Evolutionary conservation across 2,888 invertebrate genomes (phyloP), one percentile per base, ranked within the genome.

Genomic region (Crioceris asparagi): DNA sequence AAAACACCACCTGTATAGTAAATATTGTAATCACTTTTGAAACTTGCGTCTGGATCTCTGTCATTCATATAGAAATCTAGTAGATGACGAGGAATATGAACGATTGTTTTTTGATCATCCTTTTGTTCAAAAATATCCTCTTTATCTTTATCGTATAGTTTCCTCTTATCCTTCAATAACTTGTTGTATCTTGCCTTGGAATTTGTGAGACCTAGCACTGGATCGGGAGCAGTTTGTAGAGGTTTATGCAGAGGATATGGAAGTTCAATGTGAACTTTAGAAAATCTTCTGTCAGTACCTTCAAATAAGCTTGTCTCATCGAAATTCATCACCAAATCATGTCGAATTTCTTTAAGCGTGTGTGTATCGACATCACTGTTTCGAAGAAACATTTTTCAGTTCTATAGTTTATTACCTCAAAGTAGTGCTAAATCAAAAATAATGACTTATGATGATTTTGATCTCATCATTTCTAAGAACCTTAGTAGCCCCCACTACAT

Each of bases 1-100:
- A 53, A 43, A 30, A 43, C 32, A 19, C 50, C 51, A 29, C 45
- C 48, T 5, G 47, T 48, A 36, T 44, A 51, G 32, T 47, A 50
- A 29, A 39, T 38, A 36, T 51, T 50, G 30, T 48, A 50, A 35
- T 49, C 46, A 30, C 39, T 36, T 11, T 38, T 34, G 35, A 49
- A 51, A 19, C 38, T 26, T 12, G 23, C 17, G 32, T 47, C 44
- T 2, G 47, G 48, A 40, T 50, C 44, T 33, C 44, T 44, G 19
- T 33, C 31, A 8, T 38, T n/a, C n/a, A n/a, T 12, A 26, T 50
- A 49, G 17, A 48, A 42, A 21, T 51, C 44, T 10, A 50, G 21
- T 16, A 52, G 32, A n/a, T 43, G 41, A 26, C 35, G 39, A 5
- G 49, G 49, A 17, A 53, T 33, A 31, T 41, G 39, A 3, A 47